Evolutionary conservation across 2,113 vertebrate species (phyloP), one percentile per base, ranked within the genome.

Genomic region (Lepisosteus oculatus): DNA sequence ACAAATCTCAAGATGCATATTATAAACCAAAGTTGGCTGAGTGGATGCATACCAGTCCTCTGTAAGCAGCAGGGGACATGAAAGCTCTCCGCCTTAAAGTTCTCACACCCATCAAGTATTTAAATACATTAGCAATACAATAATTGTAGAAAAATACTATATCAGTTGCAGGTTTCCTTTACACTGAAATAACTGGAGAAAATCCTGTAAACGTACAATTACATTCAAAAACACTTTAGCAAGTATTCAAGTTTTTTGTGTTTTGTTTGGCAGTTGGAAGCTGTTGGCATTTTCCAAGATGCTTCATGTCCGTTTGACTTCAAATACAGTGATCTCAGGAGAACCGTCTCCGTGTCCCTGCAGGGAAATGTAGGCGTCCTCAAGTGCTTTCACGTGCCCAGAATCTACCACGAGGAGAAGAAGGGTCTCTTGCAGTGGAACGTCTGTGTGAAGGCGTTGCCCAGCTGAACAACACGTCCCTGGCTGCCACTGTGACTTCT

Each of bases 351-450:
- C 2, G 29, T 29, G 29, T 29, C 29, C 29, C 29, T 29, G 29
- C 29, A 29, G 29, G 29, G 29, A 29, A 29, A 29, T 29, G 29
- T 29, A 45, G 55, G 61, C 42, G n/a, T 54, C 14, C 15, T 15
- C 45, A 47, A 61, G 61, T 8, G n/a, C 29, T 47, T 45, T 12
- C n/a, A 6, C 29, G 55, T 54, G 47, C 54, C 61, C 8, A n/a
- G 8, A 13, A 69, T 64, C 88, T 95, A 99, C 97, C 97, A 99
- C 74, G 95, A 97, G 65, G 97, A 93, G 80, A 99, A 99, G 77
- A 99, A 98, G 0, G 97, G 97, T 71, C 96, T 95, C 80, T 97
- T 94, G 92, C 95, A 97, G 80, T 97, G 93, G 77, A 99, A 93
- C 3, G 95, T 99, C 84, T 99, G 97, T 1, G 96, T 99, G 83